phyloP scores from a whole-genome alignment of 2,888 invertebrate species.

The Enchytraeus crypticus region DNA sequence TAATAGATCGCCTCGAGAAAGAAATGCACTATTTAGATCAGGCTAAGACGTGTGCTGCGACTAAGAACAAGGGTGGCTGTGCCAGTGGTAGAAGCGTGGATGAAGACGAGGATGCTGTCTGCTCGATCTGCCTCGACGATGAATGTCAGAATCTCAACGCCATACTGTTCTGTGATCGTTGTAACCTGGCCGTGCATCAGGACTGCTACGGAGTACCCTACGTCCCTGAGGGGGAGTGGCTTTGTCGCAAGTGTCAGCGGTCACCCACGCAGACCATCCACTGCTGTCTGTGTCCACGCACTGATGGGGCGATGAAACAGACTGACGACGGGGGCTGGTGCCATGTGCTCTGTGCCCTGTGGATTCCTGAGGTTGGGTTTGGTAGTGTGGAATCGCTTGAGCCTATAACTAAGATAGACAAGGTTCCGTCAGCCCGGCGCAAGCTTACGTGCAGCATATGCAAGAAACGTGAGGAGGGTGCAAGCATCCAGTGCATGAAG shows the following conservation, averaged over 20 bases:
- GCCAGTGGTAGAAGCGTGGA: no score
- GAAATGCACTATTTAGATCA: conserved; percentile 43
- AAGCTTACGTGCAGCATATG: conserved; percentile 91
- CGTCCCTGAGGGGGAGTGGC: conserved; percentile 94
- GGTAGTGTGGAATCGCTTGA: conserved; percentile 94
- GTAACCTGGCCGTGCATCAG: conserved; percentile 94
- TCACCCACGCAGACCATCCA: conserved; percentile 86
- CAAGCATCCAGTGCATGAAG: conserved; percentile 96
- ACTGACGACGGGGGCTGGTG: conserved; percentile 92
- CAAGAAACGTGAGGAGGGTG: conserved; percentile 64
- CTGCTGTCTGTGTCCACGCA: conserved; percentile 92
- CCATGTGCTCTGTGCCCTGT: conserved; percentile 94
- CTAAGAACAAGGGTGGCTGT: no score
- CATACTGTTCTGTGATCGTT: conserved; percentile 98
- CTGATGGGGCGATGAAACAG: conserved; percentile 96
- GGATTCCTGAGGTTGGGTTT: conserved; percentile 88
- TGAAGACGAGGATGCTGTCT: conserved; percentile 91
- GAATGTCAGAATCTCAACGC: conserved; percentile 98
- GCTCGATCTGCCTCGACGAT: conserved; percentile 96
- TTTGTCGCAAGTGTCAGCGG: conserved; percentile 83
- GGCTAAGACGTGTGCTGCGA: background rate
- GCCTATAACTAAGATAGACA: conserved; percentile 92
- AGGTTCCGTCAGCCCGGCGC: conserved; percentile 90
- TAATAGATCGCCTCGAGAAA: conserved; percentile 95
- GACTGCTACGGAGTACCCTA: conserved; percentile 97